phyloP scores from a whole-genome alignment of 2,888 invertebrate genomes.

The Scaptodrosophila latifasciaeformis region DNA sequence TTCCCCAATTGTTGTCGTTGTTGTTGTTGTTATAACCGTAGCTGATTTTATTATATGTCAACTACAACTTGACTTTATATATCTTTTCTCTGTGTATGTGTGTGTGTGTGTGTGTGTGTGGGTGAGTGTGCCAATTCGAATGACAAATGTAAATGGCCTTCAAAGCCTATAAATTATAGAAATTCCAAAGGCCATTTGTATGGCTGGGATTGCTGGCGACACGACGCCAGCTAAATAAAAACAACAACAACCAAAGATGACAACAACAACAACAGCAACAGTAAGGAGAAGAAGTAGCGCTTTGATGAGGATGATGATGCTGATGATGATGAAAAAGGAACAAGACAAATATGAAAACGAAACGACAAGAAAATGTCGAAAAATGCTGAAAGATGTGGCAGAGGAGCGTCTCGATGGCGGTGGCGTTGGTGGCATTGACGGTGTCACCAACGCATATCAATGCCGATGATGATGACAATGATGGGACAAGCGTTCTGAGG shows the following conservation, averaged over 20 bases:
- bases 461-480: conserved; percentile 23
- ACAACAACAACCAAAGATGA: too few relatives aligned
- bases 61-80: conserved; percentile 25
- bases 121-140: conserved; percentile 30
- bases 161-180: conserved; percentile 64
- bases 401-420: conserved; percentile 22
- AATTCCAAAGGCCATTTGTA: conserved; percentile 54
- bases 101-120: background rate
- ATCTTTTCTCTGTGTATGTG: conserved; percentile 11
- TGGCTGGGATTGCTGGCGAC: conserved; percentile 53
- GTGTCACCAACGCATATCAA: background rate
- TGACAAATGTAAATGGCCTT: conserved; percentile 61
- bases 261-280: conserved; percentile 28
- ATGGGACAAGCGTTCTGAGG: too few relatives aligned
- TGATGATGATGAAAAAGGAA: background rate
- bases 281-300: too few relatives aligned
- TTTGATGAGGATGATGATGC: background rate
- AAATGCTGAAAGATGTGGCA: conserved; percentile 18
- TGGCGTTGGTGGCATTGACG: background rate
- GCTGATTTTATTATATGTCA: background rate
- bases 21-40: background rate
- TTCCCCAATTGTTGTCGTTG: background rate
- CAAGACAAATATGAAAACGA: background rate
- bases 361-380: background rate
- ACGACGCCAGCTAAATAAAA: background rate